Evolutionary conservation across 1,140 invertebrate genomes (phyloP), one percentile per base, ranked within the genome.

Genomic region (Myzus persicae): DNA sequence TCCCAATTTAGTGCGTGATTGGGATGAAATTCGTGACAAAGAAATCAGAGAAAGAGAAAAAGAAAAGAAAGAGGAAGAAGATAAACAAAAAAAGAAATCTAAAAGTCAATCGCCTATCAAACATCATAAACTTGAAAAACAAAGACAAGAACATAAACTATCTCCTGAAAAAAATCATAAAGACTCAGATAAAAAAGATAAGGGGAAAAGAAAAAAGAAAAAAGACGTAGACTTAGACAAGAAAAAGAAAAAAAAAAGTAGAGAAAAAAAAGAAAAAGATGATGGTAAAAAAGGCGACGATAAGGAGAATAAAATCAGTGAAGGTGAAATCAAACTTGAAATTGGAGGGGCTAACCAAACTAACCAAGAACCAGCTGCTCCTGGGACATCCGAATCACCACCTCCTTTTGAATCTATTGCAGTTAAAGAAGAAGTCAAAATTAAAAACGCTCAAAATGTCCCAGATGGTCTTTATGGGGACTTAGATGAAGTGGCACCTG

Each of bases 201-300:
- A 94, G 38, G 76, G 93, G 18, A 93, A 94, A 82, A 87, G 92
- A 89, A 94, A 94, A 81, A 94, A 94, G 91, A 93, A 94, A 46
- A 94, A 94, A 46, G 94, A 94, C 18, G 87, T 87, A 24, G 94
- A 94, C 38, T 40, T 82, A 76, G 95, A 95, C 40, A 94, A 95
- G 93, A 94, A 94, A 96, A 95, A 94, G 95, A 95, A 94, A 96
- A 95, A 95, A 94, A 94, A 95, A 93, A 94, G 95, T 94, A 95
- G 95, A 94, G 95, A 95, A 94, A 95, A 96, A 93, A 95, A 96
- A 93, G 94, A 95, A 94, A 94, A 94, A 93, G 95, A 94, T 95
- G 94, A 95, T 38, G 94, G 90, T 38, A 94, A 94, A 94, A 94
- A 95, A 93, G 94, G 94, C 84, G 93, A 95, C 18, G 94, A 95